Percentiles rank a stretch among this genome's conserved stretches.
These are phyloP conservation scores for Tribolium freemani DNA, from an alignment of 2,888 invertebrate species.

Conservation along the genomic window DNA sequence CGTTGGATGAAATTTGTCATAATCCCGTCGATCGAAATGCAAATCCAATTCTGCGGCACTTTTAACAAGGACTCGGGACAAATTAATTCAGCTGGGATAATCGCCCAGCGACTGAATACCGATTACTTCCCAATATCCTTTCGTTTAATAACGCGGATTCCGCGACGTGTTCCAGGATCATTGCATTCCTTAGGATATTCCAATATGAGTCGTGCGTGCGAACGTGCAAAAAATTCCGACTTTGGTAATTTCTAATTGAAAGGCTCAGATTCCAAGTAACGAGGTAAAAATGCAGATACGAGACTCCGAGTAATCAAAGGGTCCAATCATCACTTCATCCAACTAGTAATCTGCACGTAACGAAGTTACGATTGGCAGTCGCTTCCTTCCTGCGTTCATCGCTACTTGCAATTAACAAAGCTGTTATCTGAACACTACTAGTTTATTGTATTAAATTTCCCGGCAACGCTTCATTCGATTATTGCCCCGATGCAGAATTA, in stretches of 20 bases:
- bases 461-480: constrained; percentile 58
- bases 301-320: constrained; percentile 41
- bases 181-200: constrained; percentile 14
- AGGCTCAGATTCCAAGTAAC: constrained; percentile 1
- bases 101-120: constrained; percentile 49
- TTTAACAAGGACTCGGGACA: constrained; percentile 49
- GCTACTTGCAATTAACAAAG: constrained; percentile 56
- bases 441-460: constrained; percentile 62
- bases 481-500: constrained; percentile 51
- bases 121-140: constrained; percentile 49
- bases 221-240: too few species aligned
- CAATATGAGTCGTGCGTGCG: background rate
- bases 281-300: constrained; percentile 26
- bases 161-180: constrained; percentile 25
- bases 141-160: constrained; percentile 44
- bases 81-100: constrained; percentile 51
- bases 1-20: constrained; percentile 47
- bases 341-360: constrained; percentile 61
- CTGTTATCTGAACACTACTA: constrained; percentile 58
- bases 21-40: constrained; percentile 47
- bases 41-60: constrained; percentile 49
- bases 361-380: constrained; percentile 56
- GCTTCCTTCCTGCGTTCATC: constrained; percentile 43
- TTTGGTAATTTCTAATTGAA: too few species aligned
- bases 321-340: constrained; percentile 60